Conservation (phyloP, 2,888 invertebrate genomes). For the Dermolepida albohirtum region DNA sequence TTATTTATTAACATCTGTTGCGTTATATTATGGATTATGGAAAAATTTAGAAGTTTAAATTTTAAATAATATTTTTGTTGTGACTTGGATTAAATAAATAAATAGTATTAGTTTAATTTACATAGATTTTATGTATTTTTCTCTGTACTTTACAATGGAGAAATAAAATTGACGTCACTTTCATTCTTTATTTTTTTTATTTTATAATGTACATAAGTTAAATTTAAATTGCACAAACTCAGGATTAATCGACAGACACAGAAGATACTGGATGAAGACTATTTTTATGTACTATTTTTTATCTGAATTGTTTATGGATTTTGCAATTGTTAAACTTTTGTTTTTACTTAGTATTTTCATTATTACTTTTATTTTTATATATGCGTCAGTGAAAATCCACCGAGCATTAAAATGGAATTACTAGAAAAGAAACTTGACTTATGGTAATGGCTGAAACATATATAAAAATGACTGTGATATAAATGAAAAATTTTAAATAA, state of each 20-base stretch:
- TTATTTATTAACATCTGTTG: no score
- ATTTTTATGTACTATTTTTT: constrained; percentile 24
- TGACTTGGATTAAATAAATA: constrained; percentile 39
- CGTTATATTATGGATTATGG: neutral
- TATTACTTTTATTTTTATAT: constrained; percentile 36
- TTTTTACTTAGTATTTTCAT: constrained; percentile 37
- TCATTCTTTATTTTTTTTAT: constrained; percentile 14
- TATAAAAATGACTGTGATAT: constrained; percentile 27
- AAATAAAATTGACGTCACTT: constrained; percentile 45
- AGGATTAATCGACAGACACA: neutral
- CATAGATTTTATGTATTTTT: constrained; percentile 48
- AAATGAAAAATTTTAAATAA: constrained; percentile 32
- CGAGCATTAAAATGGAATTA: constrained; percentile 9
- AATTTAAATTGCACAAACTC: constrained; percentile 3
- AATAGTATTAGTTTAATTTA: constrained; percentile 41
- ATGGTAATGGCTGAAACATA: constrained; percentile 41
- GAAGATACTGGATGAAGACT: constrained; percentile 25
- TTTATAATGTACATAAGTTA: neutral
- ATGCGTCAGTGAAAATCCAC: constrained; percentile 34
- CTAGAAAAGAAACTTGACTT: constrained; percentile 44
- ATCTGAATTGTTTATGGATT: constrained; percentile 32
- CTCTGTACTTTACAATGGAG: constrained; percentile 52
- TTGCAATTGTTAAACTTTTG: constrained; percentile 34
- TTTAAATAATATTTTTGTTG: constrained; percentile 43
- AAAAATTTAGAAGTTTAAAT: neutral